A percentile compares a stretch with the other conserved stretches of the same genome.
Evolutionary conservation across 1,140 invertebrate species (phyloP).

Genomic region (Heliconius nattereri): DNA sequence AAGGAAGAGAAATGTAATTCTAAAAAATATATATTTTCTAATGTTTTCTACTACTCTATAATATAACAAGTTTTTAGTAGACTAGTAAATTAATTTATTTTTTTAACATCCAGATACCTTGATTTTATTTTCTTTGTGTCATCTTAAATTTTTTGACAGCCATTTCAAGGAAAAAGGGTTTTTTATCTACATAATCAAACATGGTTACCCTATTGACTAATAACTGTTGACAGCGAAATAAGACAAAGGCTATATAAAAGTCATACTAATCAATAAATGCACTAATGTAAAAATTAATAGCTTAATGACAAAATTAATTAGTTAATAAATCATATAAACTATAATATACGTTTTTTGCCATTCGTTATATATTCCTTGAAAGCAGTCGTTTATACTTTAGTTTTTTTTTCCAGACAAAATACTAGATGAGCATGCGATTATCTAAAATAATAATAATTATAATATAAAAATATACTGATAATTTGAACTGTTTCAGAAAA

Average conservation of each 20-base stretch:
- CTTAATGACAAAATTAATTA: background rate
- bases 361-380: background rate
- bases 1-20: background rate
- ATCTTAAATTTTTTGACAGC: too few relatives aligned
- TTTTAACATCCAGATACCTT: too few relatives aligned
- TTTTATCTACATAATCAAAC: background rate
- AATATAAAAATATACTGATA: too few relatives aligned
- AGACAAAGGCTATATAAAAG: slow-evolving; percentile 44
- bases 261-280: slow-evolving; percentile 2
- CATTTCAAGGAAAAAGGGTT: too few relatives aligned
- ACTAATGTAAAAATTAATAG: background rate
- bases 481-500: background rate
- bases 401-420: background rate
- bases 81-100: too few relatives aligned
- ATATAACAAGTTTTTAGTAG: too few relatives aligned
- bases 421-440: background rate
- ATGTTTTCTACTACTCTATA: too few relatives aligned
- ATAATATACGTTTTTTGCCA: background rate
- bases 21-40: background rate
- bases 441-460: too few relatives aligned
- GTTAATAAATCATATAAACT: background rate
- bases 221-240: slow-evolving; percentile 38
- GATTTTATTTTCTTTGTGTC: too few relatives aligned
- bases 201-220: slow-evolving; percentile 24
- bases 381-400: background rate